Percentiles rank a stretch among this genome's conserved stretches.
phyloP scores from a whole-genome alignment of 2,797 vertebrate species.

The Platyrinchus mystaceus region DNA sequence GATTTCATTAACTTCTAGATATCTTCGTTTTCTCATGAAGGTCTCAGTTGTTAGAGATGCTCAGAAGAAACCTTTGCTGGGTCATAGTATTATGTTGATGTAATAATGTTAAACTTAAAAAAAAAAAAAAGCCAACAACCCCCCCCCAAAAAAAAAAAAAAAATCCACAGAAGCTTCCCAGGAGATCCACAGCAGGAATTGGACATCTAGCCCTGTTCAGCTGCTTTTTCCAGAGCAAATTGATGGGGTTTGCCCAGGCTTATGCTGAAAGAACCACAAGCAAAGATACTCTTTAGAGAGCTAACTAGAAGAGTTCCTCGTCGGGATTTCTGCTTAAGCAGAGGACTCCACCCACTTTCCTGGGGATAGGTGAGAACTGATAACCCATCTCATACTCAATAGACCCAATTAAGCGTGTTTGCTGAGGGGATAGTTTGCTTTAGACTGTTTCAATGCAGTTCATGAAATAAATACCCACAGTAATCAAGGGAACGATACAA shows the following conservation, averaged over 20 bases:
- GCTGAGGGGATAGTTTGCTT: neutral
- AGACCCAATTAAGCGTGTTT: neutral
- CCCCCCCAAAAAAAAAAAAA: no score
- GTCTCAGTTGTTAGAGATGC: neutral
- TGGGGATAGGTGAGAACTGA: neutral
- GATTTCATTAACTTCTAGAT: neutral
- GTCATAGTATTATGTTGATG: neutral
- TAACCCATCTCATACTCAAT: neutral
- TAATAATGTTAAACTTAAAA: neutral
- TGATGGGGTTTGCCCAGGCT: neutral
- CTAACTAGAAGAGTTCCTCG: neutral
- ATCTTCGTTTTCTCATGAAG: constrained; percentile 1
- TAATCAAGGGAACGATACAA: neutral
- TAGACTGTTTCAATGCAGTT: neutral
- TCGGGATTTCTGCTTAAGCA: neutral
- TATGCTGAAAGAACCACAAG: neutral
- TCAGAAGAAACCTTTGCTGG: neutral
- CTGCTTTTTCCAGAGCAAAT: neutral
- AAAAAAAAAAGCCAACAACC: neutral
- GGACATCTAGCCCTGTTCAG: neutral
- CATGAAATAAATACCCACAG: neutral
- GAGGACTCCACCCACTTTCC: neutral
- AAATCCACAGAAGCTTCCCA: neutral
- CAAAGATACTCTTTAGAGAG: neutral
- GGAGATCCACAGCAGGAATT: neutral